These are phyloP conservation scores for Epinephelus moara DNA, from an alignment of 2,113 vertebrate species.

Conservation along the genomic window DNA sequence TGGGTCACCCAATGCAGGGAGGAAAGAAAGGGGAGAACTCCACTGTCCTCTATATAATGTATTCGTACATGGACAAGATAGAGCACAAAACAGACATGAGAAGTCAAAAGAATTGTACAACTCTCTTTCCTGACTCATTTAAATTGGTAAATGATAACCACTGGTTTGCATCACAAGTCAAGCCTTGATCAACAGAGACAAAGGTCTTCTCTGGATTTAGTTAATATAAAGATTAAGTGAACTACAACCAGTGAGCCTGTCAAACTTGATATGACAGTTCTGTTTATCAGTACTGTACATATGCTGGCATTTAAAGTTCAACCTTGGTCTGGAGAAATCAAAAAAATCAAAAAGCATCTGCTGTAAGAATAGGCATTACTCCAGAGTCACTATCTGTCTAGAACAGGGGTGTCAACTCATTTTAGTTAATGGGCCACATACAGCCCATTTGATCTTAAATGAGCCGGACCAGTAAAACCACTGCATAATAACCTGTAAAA, in stretches of 20 bases:
- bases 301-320: conserved; percentile 7
- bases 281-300: neutral
- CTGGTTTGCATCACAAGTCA: neutral
- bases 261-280: neutral
- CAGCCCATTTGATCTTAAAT: too few species aligned
- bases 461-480: too few species aligned
- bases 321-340: neutral
- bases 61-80: conserved; percentile 6
- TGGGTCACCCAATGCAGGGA: conserved; percentile 42
- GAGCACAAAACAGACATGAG: neutral
- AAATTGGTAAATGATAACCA: neutral
- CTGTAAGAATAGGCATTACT: neutral
- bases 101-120: neutral
- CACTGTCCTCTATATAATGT: conserved; percentile 6
- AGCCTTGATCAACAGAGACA: neutral
- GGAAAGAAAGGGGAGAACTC: conserved; percentile 14
- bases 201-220: conserved; percentile 1
- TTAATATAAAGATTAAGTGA: neutral
- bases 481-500: too few species aligned
- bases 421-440: too few species aligned
- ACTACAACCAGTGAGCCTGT: neutral
- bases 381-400: neutral
- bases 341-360: neutral
- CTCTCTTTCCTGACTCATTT: neutral
- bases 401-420: neutral